Evolutionary conservation across 2,888 invertebrate species (phyloP), one percentile per base, ranked within the genome.

Genomic region (Listrodromus nycthemerus): DNA sequence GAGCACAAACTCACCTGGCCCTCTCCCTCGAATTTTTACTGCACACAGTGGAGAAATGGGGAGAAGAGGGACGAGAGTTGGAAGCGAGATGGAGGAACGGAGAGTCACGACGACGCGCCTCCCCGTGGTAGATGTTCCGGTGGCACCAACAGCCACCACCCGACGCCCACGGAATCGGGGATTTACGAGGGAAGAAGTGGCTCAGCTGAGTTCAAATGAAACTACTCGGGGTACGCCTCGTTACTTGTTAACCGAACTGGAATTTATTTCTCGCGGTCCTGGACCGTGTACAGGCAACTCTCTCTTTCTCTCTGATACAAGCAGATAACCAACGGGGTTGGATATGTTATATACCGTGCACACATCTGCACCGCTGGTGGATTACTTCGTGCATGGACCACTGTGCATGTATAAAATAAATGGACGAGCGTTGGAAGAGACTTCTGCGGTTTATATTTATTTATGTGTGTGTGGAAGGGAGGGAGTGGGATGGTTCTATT

Each of bases 201-300:
- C 80, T 80, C 82, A 70, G 83, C 66, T 67, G 83, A 83, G 82
- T 67, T 86, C 37, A 76, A 86, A 84, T 82, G 86, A 85, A 86
- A 86, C 82, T 83, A 85, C 83, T 81, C 30, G 71, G 71, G 41
- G 66, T 83, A 84, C 79, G 86, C 82, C 82, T 85, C 86, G 84
- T 86, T 86, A 82, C 84, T 85, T 63, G 86, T 83, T 85, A 84
- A 86, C 80, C 82, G 82, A 82, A 84, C 80, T 77, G 85, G 79
- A 85, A 84, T 86, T 85, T 81, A 86, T 85, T 85, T 74, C 80
- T 66, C 76, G 73, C 45, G 55, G 74, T 75, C 21, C 21, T 69
- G 69, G 69, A 45, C 58, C 66, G 48, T 66, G 8, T 45, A 65
- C 67, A 30, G 63, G 41, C 55, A 63, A 69, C 55, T 58, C 55